These are phyloP conservation scores for Pyrgilauda ruficollis DNA, from an alignment of 2,113 vertebrate species.

Conservation along the genomic window DNA sequence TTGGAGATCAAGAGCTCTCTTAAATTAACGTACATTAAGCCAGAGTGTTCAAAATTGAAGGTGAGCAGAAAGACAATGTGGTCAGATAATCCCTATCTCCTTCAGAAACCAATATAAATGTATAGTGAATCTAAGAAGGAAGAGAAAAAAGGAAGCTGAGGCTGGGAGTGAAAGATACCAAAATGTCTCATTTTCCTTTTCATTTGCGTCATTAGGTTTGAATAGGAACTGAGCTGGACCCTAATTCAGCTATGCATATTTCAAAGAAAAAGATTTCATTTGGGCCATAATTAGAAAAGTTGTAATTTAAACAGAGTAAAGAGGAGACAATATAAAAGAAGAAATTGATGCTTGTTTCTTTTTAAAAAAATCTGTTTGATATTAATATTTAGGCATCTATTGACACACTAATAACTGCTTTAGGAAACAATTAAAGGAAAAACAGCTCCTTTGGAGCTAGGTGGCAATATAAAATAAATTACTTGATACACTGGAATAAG, in stretches of 20 bases:
- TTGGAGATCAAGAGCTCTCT: not conserved
- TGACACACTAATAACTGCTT: not conserved
- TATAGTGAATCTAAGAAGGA: not conserved
- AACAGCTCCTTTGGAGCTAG: not conserved
- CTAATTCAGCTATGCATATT: not conserved
- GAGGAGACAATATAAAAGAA: not conserved
- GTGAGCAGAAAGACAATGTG: not conserved
- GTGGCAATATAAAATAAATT: not conserved
- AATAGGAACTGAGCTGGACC: not conserved
- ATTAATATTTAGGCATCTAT: not conserved
- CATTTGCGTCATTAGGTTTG: not conserved
- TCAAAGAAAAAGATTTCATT: not conserved
- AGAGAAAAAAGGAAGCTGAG: slow-evolving; percentile 38
- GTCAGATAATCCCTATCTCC: not conserved
- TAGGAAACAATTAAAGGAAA: not conserved
- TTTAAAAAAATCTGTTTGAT: not conserved
- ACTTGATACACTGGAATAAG: not conserved
- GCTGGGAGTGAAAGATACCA: not conserved
- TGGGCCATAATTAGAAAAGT: not conserved
- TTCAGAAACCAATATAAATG: not conserved
- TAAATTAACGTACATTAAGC: not conserved
- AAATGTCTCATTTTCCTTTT: not conserved
- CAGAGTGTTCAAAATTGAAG: not conserved
- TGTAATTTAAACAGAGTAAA: not conserved
- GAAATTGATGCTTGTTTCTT: not conserved